These are phyloP conservation scores for Xiphorhynchus erythropygius DNA, from an alignment of 2,797 vertebrate species.

Conservation along the genomic window DNA sequence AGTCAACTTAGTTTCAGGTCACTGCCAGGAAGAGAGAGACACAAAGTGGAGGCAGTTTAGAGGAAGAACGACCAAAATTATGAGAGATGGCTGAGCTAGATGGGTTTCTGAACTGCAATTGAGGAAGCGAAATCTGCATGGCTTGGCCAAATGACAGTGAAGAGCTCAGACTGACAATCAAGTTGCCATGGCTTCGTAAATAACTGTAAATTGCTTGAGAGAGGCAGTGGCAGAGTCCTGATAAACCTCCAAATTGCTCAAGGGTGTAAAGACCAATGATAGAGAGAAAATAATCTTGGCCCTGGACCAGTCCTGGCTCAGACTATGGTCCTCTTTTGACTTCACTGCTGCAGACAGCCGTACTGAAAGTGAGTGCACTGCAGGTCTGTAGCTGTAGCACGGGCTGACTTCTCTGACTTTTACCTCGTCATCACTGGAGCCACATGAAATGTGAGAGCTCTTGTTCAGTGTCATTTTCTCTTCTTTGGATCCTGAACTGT, in stretches of 20 bases:
- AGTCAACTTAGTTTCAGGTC: neutral
- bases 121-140: neutral
- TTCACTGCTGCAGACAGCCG: neutral
- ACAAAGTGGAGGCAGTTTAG: neutral
- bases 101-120: constrained; percentile 5
- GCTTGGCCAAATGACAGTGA: constrained; percentile 2
- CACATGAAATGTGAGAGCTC: neutral
- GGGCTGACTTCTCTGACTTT: neutral
- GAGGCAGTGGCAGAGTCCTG: neutral
- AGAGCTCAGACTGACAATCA: neutral
- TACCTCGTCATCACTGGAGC: neutral
- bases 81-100: neutral
- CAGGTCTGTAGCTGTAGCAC: neutral
- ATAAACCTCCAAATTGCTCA: constrained; percentile 3
- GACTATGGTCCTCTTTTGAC: neutral
- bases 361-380: neutral
- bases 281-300: neutral
- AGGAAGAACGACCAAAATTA: constrained; percentile 8
- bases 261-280: neutral
- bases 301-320: neutral
- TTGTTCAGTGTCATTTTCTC: neutral
- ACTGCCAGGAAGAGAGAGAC: constrained; percentile 8
- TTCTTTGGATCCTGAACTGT: neutral
- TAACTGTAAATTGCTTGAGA: neutral
- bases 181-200: neutral